Conservation (phyloP, 2,797 vertebrate species). For the Pseudomugil gertrudae region DNA sequence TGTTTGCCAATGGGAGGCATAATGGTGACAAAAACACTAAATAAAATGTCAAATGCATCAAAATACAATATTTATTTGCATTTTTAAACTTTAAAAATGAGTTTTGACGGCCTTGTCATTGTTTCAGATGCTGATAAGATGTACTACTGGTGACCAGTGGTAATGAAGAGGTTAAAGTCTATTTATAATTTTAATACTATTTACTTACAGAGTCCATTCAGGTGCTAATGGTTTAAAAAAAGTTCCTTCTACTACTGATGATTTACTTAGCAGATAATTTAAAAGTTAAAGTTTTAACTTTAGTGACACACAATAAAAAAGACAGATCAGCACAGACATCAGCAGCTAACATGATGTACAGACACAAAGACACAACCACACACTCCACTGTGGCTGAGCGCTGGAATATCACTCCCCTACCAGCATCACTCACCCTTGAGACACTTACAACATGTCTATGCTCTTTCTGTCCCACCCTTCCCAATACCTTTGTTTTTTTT, state of each 20-base stretch:
- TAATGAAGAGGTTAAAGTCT: too few relatives aligned
- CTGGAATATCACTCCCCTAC: slow-evolving; percentile 68
- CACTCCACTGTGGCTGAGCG: slow-evolving; percentile 60
- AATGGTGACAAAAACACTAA: not conserved
- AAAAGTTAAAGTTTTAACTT: not conserved
- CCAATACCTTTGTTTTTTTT: slow-evolving; percentile 32
- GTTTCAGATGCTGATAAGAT: too few relatives aligned
- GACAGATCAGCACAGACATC: slow-evolving; percentile 43
- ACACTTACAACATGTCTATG: slow-evolving; percentile 73
- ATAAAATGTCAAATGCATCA: not conserved
- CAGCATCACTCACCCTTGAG: slow-evolving; percentile 58
- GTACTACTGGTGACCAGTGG: too few relatives aligned
- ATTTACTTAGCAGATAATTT: not conserved
- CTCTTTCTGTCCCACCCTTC: slow-evolving; percentile 45
- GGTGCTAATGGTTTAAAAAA: slow-evolving; percentile 5
- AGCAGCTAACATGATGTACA: slow-evolving; percentile 46
- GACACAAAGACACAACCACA: slow-evolving; percentile 47
- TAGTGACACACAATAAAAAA: slow-evolving; percentile 13
- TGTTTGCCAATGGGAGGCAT: not conserved
- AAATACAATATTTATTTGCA: not conserved
- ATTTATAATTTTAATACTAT: too few relatives aligned
- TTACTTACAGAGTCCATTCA: not conserved
- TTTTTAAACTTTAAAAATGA: not conserved
- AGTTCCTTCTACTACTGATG: not conserved
- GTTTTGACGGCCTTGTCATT: too few relatives aligned